A percentile compares a stretch with the other conserved stretches of the same genome.
Conservation (phyloP, 2,888 invertebrate genomes). For the Rhamnusium bicolor region DNA sequence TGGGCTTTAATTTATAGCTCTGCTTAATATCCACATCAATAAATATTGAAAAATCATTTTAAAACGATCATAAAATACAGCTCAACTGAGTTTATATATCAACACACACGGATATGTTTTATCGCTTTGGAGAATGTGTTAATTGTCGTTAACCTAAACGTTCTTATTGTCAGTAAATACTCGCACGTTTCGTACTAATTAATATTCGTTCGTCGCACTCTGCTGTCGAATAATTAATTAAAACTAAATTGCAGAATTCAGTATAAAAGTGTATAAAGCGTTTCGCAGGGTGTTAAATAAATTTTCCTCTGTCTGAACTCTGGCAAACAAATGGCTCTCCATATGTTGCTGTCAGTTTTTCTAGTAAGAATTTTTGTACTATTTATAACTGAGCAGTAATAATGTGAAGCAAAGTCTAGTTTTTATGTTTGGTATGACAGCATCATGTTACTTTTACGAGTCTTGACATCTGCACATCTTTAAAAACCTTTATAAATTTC, state of each 20-base stretch:
- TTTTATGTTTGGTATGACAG: slow-evolving; percentile 26
- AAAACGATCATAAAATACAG: slow-evolving; percentile 22
- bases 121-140: neutral
- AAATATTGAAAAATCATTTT: slow-evolving; percentile 37
- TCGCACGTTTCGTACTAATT: neutral
- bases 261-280: neutral
- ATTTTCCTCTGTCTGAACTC: neutral
- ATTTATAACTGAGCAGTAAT: slow-evolving; percentile 15
- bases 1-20: slow-evolving; percentile 40
- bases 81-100: slow-evolving; percentile 5
- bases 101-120: neutral
- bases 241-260: slow-evolving; percentile 1
- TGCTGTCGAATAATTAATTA: slow-evolving; percentile 8
- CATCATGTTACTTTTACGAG: slow-evolving; percentile 35
- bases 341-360: slow-evolving; percentile 29
- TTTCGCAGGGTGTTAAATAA: slow-evolving; percentile 11
- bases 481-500: slow-evolving; percentile 18
- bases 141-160: slow-evolving; percentile 3
- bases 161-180: slow-evolving; percentile 1
- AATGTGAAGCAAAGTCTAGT: slow-evolving; percentile 15
- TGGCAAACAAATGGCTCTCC: slow-evolving; percentile 23
- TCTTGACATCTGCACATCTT: slow-evolving; percentile 31
- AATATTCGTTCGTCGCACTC: slow-evolving; percentile 3
- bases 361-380: slow-evolving; percentile 17
- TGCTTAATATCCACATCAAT: slow-evolving; percentile 30